These are phyloP conservation scores for Akabosia matsudoensis DNA, from an alignment of 1,140 invertebrate species.

Conservation along the genomic window DNA sequence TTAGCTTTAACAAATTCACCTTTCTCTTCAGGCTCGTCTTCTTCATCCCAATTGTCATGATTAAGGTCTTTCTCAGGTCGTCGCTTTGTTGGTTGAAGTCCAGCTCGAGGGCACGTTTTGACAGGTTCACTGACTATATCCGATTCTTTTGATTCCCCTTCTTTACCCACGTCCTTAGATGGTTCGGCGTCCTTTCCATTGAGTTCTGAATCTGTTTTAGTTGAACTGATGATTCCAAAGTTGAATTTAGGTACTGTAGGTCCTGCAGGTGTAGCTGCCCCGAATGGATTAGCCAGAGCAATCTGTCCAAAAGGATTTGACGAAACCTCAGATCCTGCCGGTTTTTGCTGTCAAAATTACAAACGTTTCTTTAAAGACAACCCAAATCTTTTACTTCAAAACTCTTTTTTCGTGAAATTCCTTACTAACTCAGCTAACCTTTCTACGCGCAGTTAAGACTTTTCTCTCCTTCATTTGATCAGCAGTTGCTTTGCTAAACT, in stretches of 20 bases:
- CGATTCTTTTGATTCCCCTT: too few relatives aligned
- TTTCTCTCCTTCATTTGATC: slow-evolving; percentile 34
- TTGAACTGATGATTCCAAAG: too few relatives aligned
- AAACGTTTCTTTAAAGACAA: neutral
- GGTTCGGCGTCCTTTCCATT: too few relatives aligned
- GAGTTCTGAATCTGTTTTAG: neutral
- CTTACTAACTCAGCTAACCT: slow-evolving; percentile 11
- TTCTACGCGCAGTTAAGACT: slow-evolving; percentile 31
- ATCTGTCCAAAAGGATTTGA: neutral
- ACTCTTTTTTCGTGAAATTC: too few relatives aligned
- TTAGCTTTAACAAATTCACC: slow-evolving; percentile 34
- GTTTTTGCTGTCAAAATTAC: neutral
- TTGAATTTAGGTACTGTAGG: neutral
- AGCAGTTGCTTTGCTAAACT: slow-evolving; percentile 27
- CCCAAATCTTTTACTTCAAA: neutral
- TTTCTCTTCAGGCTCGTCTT: slow-evolving; percentile 37
- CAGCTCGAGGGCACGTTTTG: neutral
- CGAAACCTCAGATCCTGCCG: neutral
- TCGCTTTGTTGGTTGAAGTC: slow-evolving; percentile 26
- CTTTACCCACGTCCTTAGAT: too few relatives aligned
- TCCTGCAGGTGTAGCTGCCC: neutral
- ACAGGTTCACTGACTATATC: too few relatives aligned
- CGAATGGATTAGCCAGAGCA: neutral
- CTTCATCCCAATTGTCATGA: slow-evolving; percentile 43
- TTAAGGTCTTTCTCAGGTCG: slow-evolving; percentile 36